Evolutionary conservation across 2,888 invertebrate genomes (phyloP), one percentile per base, ranked within the genome.

Genomic region (Ochropacha duplaris): DNA sequence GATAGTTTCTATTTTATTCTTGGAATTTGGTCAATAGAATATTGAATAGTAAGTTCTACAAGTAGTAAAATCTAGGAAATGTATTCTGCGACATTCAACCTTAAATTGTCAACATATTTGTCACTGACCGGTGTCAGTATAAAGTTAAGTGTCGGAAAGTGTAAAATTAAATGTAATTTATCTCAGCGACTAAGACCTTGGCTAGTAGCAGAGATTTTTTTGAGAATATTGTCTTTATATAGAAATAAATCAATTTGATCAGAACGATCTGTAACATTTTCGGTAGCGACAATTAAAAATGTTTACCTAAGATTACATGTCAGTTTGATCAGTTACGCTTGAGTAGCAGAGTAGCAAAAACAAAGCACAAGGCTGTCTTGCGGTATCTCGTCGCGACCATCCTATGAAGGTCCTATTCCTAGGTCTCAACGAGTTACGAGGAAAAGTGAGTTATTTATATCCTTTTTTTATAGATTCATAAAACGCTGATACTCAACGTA

Each of bases 341-440:
- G 80, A 81, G 66, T 79, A 75, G 76, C 57, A 61, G 60, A 66
- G 60, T 57, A 59, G 75, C 80, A 83, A 86, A 84, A 86, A 85
- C 77, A 60, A 58, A 58, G 61, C n/a, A 64, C 81, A 81, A 84
- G 84, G 84, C 74, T 74, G 64, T 39, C 60, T 57, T 70, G 74
- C 65, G 81, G 77, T 79, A 78, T 16, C 19, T 19, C 52, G 26
- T 11, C 54, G 58, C 62, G 66, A 63, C 69, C 72, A 68, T 76
- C 68, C 57, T 64, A 36, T 64, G 72, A 71, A 78, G 72, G 71
- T 64, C 61, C 61, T 49, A 44, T 12, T n/a, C 50, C 50, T 55
- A 64, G 55, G 58, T 61, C 58, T 64, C 26, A 50, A 56, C 57
- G 24, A 63, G 66, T 61, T 60, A 66, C 50, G 52, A 62, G 64